Evolutionary conservation across 2,797 vertebrate species (phyloP).

Genomic region (Ptychadena robeensis): DNA sequence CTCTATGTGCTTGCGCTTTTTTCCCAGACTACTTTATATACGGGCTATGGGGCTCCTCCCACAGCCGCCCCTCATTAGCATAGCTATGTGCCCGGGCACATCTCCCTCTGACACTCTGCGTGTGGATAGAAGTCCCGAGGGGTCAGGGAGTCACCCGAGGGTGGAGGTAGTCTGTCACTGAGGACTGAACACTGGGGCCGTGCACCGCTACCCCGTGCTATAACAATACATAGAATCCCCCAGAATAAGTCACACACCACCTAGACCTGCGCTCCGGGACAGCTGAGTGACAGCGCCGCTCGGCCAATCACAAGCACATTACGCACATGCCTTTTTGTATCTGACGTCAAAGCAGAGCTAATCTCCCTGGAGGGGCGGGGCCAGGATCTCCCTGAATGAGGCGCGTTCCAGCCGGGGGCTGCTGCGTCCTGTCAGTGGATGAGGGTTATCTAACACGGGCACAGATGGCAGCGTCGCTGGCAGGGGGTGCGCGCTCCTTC

Average conservation of each 20-base stretch:
- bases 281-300: background rate
- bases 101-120: background rate
- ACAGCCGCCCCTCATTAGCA: conserved; percentile 89
- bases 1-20: conserved; percentile 74
- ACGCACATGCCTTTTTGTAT: conserved; percentile 46
- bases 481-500: background rate
- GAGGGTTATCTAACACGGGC: background rate
- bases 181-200: too few relatives aligned
- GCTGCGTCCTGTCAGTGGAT: background rate
- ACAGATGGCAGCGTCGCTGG: background rate
- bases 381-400: conserved; percentile 34
- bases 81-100: conserved; percentile 68
- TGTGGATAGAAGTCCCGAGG: background rate
- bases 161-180: background rate
- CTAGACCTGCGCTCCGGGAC: background rate
- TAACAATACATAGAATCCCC: background rate
- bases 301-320: conserved; percentile 9
- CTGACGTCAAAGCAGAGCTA: conserved; percentile 34
- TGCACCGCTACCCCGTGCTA: background rate
- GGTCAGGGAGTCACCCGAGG: too few relatives aligned
- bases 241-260: background rate
- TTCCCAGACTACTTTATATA: conserved; percentile 81
- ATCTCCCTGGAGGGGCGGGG: background rate
- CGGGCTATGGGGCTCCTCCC: conserved; percentile 75
- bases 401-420: background rate